Evolutionary conservation across 2,888 invertebrate species (phyloP).

Genomic region (Ditula angustiorana): DNA sequence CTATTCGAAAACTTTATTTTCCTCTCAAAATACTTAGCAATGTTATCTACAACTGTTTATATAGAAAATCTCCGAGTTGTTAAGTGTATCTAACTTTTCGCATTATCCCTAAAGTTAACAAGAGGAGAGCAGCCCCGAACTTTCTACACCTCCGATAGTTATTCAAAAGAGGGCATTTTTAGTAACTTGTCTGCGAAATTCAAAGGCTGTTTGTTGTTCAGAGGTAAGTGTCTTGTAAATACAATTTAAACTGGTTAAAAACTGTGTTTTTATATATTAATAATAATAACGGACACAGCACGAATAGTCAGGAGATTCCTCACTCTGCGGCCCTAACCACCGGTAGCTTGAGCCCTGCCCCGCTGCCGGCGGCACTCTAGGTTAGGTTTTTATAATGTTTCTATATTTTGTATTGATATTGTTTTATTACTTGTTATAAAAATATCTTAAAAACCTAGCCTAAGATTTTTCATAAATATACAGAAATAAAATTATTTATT

Average conservation of each 20-base stretch:
- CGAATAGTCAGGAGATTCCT: too few species aligned
- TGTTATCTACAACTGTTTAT: conserved; percentile 2
- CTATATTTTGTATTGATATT: too few species aligned
- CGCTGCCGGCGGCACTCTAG: too few species aligned
- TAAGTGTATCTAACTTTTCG: conserved; percentile 17
- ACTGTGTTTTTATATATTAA: neutral
- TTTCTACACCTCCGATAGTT: conserved; percentile 23
- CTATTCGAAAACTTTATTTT: neutral
- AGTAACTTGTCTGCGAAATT: conserved; percentile 10
- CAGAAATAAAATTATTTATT: too few species aligned
- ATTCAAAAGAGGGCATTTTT: conserved; percentile 13
- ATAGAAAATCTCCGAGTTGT: conserved; percentile 13
- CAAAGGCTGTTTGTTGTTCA: neutral
- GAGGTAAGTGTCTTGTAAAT: neutral
- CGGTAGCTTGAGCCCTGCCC: too few species aligned
- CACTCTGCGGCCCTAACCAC: too few species aligned
- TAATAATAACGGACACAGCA: too few species aligned
- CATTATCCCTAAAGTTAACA: conserved; percentile 26
- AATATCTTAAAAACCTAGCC: too few species aligned
- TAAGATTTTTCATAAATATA: too few species aligned
- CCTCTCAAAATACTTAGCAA: neutral
- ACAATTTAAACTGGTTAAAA: neutral
- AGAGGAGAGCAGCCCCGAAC: neutral
- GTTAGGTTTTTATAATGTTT: too few species aligned
- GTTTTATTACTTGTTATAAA: too few species aligned